phyloP scores from a whole-genome alignment of 2,113 vertebrate genomes.

The cattle (Bos taurus) region ARS-UCD2.0 NC_037339.1:71257001-71257500 shows the following conservation, averaged over 20 bases:
- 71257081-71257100: not conserved
- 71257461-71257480: constrained; percentile 29
- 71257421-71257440: constrained; percentile 26
- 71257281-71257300: not conserved
- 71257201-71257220: not conserved
- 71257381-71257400: not conserved
- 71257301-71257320: constrained; percentile 22
- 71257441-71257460: not conserved
- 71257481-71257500: constrained; percentile 61
- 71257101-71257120: not conserved
- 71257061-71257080: not conserved
- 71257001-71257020: not conserved
- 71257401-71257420: constrained; percentile 28
- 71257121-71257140: not conserved
- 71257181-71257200: not conserved
- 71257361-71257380: not conserved
- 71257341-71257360: not conserved
- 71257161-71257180: not conserved
- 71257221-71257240: not conserved
- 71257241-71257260: not conserved
- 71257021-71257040: not conserved
- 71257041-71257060: not conserved
- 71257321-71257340: not conserved
- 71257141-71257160: not conserved
- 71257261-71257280: not conserved